Conservation (phyloP, 2,888 invertebrate genomes). For the Drosophila kanekoi region DNA sequence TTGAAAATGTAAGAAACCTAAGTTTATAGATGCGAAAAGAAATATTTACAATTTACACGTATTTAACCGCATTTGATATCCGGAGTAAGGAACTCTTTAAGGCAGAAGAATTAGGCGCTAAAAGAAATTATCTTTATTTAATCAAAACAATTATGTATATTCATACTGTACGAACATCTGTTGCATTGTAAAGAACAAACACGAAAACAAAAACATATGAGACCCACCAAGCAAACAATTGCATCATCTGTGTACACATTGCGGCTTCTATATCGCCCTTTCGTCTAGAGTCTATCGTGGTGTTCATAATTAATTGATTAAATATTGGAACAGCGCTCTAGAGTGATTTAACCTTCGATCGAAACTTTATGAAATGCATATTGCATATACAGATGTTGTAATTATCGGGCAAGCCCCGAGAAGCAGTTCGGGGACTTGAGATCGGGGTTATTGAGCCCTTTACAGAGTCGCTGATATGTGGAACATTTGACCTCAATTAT, state of each 20-base stretch:
- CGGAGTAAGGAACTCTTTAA: too few relatives aligned
- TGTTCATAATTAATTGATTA: slow-evolving; percentile 39
- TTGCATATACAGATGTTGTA: slow-evolving; percentile 12
- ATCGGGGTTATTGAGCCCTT: slow-evolving; percentile 48
- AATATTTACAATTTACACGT: too few relatives aligned
- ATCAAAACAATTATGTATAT: slow-evolving; percentile 8
- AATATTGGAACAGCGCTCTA: slow-evolving; percentile 33
- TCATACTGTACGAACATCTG: slow-evolving; percentile 15
- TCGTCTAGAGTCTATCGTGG: slow-evolving; percentile 9
- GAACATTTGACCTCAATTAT: slow-evolving; percentile 47
- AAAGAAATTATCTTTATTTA: not conserved
- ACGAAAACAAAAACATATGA: slow-evolving; percentile 5
- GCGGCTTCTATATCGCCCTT: not conserved
- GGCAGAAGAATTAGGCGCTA: not conserved
- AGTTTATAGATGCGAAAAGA: too few relatives aligned
- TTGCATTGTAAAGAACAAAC: slow-evolving; percentile 14
- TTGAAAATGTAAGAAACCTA: too few relatives aligned
- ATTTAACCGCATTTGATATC: too few relatives aligned
- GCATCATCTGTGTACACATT: slow-evolving; percentile 18
- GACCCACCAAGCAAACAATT: slow-evolving; percentile 4
- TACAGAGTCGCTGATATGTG: slow-evolving; percentile 37
- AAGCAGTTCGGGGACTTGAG: slow-evolving; percentile 24
- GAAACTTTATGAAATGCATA: slow-evolving; percentile 23
- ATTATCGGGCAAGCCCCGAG: slow-evolving; percentile 28
- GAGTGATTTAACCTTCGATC: slow-evolving; percentile 51